A percentile compares a stretch with the other conserved stretches of the same genome.
These are phyloP conservation scores for Rattus rattus DNA, from an alignment of 2,113 vertebrate species.

Conservation along the genomic window DNA sequence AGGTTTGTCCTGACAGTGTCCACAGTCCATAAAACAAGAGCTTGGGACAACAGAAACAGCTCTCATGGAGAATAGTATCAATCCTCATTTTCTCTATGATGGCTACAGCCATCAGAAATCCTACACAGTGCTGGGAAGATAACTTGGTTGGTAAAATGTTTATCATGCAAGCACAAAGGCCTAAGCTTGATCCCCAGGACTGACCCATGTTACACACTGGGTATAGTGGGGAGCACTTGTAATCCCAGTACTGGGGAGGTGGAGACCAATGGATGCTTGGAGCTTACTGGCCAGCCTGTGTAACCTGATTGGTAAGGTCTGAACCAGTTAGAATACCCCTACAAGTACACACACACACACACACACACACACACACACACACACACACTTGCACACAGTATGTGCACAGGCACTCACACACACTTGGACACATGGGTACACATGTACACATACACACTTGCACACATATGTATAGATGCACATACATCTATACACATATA, in stretches of 20 bases:
- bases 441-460: background rate
- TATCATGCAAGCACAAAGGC: background rate
- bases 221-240: too few relatives aligned
- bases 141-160: background rate
- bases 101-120: background rate
- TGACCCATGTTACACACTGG: background rate
- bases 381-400: background rate
- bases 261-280: background rate
- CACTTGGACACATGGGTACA: background rate
- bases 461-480: background rate
- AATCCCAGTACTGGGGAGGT: background rate
- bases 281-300: background rate
- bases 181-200: background rate
- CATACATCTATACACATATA: background rate
- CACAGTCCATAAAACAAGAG: background rate
- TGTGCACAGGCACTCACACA: background rate
- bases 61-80: background rate
- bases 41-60: background rate
- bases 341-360: background rate
- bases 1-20: background rate
- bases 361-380: background rate
- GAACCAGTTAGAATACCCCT: background rate
- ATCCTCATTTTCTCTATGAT: rapidly evolving
- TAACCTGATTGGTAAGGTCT: background rate
- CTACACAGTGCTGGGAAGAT: too few relatives aligned